A percentile compares a stretch with the other conserved stretches of the same genome.
These are phyloP conservation scores for Cepphus grylle DNA, from an alignment of 2,113 vertebrate genomes.

Conservation along the genomic window DNA sequence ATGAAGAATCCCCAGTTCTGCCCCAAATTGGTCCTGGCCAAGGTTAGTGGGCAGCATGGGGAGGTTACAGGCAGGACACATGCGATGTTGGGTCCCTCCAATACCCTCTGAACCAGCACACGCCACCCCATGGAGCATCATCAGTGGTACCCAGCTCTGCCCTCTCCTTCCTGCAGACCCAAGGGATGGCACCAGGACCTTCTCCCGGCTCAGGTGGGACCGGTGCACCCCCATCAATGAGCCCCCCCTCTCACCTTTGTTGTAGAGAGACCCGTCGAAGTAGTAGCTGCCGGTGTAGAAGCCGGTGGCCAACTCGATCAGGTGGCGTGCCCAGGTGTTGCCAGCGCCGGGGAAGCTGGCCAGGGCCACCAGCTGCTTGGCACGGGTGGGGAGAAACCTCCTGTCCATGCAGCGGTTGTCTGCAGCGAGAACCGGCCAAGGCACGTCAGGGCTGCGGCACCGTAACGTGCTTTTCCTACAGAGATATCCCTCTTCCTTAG, in stretches of 20 bases:
- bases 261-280: slow-evolving; percentile 96
- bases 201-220: neutral
- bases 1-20: neutral
- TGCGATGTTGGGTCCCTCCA: accelerated
- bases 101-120: neutral
- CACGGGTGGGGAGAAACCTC: slow-evolving; percentile 85
- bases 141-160: accelerated
- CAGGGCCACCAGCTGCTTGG: slow-evolving; percentile 86
- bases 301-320: slow-evolving; percentile 93
- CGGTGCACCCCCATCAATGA: accelerated
- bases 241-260: slow-evolving; percentile 84
- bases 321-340: slow-evolving; percentile 97
- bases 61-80: neutral
- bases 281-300: slow-evolving; percentile 98
- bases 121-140: neutral
- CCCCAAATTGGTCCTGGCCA: accelerated
- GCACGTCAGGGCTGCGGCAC: accelerated
- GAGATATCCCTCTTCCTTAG: accelerated
- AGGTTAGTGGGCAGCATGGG: neutral
- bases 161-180: neutral
- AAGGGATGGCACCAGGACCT: neutral
- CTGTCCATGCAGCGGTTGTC: slow-evolving; percentile 98
- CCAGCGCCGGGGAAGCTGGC: slow-evolving; percentile 95
- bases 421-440: neutral
- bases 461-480: accelerated